A percentile compares a stretch with the other conserved stretches of the same genome.
Conservation (phyloP, 2,797 vertebrate genomes). For the Ceyx erithaca region DNA sequence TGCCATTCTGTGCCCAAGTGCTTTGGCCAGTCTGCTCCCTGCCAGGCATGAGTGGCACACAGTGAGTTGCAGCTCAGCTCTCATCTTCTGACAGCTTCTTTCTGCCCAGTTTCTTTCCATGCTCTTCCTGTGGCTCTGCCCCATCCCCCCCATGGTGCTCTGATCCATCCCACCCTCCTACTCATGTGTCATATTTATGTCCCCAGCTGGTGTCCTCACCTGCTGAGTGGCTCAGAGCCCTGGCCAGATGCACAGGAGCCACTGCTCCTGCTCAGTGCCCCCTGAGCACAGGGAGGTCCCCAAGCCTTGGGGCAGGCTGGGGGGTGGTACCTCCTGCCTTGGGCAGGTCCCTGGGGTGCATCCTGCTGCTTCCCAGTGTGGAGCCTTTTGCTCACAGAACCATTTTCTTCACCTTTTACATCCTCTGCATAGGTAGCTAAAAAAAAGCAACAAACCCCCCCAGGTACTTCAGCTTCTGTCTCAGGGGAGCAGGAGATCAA, state of each 20-base stretch:
- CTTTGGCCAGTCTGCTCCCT: neutral
- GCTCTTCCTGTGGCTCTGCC: neutral
- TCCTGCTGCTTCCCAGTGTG: neutral
- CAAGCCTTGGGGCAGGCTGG: rapidly evolving
- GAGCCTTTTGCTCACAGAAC: neutral
- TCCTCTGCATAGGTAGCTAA: neutral
- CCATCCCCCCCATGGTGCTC: neutral
- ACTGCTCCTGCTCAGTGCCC: neutral
- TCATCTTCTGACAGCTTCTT: no score
- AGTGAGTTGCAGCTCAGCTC: neutral
- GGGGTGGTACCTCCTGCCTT: neutral
- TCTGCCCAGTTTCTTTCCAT: neutral
- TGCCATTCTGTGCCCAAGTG: rapidly evolving
- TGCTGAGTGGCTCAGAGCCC: neutral
- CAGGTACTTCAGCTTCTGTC: neutral
- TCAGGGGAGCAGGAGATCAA: neutral
- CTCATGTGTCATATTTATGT: neutral
- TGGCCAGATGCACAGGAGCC: neutral
- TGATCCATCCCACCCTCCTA: rapidly evolving
- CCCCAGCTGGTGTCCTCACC: neutral
- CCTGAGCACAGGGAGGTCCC: rapidly evolving
- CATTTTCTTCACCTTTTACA: neutral
- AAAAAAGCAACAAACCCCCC: no score
- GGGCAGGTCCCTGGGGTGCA: neutral
- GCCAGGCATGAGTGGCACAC: neutral